Percentiles rank a stretch among this genome's conserved stretches.
Evolutionary conservation across 2,113 vertebrate species (phyloP).

Genomic region (Dasyurus viverrinus): DNA sequence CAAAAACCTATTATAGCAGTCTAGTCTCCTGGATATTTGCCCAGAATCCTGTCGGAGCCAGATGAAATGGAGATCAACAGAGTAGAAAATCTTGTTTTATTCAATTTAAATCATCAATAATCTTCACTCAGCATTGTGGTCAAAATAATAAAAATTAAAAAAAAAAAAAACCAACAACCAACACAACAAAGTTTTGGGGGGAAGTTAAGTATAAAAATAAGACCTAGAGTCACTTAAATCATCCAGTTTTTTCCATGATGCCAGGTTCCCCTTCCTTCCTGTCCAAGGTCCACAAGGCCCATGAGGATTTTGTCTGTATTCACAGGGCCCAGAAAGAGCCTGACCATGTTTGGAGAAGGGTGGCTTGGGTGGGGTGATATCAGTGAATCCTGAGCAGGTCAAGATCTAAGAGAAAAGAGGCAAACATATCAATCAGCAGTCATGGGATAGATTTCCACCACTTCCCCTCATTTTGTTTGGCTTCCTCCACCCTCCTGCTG

Average conservation of each 20-base stretch:
- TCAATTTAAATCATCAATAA: slow-evolving; percentile 55
- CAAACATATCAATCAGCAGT: background rate
- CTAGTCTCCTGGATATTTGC: background rate
- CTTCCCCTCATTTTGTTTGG: background rate
- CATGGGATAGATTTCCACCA: background rate
- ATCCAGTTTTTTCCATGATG: slow-evolving; percentile 57
- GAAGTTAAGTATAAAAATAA: slow-evolving; percentile 73
- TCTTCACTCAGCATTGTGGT: slow-evolving; percentile 62
- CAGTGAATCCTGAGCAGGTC: slow-evolving; percentile 50
- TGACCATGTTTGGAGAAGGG: background rate
- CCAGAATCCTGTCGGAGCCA: background rate
- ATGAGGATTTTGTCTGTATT: background rate
- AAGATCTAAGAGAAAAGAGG: slow-evolving; percentile 78
- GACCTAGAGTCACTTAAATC: slow-evolving; percentile 63
- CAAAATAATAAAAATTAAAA: slow-evolving; percentile 65
- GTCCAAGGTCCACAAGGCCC: background rate
- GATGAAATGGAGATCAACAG: slow-evolving; percentile 37
- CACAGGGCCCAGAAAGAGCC: background rate
- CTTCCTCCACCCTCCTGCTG: background rate
- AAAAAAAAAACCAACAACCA: slow-evolving; percentile 50
- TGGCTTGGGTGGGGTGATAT: background rate
- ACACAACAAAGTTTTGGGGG: slow-evolving; percentile 51
- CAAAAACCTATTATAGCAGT: background rate
- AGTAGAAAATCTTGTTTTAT: slow-evolving; percentile 75
- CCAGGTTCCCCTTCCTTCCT: slow-evolving; percentile 37